Evolutionary conservation across 2,797 vertebrate genomes (phyloP).

Genomic region (Poeciliopsis turneri): DNA sequence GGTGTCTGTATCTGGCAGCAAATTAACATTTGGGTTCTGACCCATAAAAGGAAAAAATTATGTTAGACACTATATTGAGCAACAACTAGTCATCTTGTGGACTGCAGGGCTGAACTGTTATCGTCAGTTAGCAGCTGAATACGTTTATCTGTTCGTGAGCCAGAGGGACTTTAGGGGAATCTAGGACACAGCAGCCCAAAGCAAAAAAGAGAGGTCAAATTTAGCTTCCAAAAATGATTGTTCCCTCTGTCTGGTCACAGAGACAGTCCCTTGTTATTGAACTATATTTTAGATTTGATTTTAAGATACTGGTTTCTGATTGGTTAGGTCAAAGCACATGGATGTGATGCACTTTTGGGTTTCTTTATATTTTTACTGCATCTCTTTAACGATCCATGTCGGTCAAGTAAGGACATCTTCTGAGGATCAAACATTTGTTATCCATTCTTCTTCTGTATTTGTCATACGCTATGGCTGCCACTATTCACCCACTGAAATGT

Average conservation of each 20-base stretch:
- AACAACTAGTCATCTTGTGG: background rate
- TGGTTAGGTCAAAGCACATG: background rate
- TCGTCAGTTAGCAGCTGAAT: conserved; percentile 25
- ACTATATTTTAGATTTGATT: background rate
- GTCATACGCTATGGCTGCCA: background rate
- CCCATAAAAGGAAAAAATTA: background rate
- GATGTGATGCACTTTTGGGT: background rate
- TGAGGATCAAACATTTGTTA: background rate
- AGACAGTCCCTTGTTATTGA: background rate
- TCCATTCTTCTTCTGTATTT: background rate
- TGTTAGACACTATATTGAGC: background rate
- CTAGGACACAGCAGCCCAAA: conserved; percentile 40
- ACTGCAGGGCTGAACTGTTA: conserved; percentile 11
- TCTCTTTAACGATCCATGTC: background rate
- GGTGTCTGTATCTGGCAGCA: background rate
- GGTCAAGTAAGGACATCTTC: background rate
- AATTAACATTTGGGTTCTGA: background rate
- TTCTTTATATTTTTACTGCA: background rate
- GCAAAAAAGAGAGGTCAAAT: conserved; percentile 28
- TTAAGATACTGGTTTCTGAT: background rate
- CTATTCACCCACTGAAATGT: background rate
- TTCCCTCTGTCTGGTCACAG: background rate
- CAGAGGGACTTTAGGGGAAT: conserved; percentile 29
- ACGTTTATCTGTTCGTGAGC: conserved; percentile 27
- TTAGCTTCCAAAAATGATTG: background rate